Conservation (phyloP, 2,113 vertebrate genomes). For the Corynorhinus townsendii region DNA sequence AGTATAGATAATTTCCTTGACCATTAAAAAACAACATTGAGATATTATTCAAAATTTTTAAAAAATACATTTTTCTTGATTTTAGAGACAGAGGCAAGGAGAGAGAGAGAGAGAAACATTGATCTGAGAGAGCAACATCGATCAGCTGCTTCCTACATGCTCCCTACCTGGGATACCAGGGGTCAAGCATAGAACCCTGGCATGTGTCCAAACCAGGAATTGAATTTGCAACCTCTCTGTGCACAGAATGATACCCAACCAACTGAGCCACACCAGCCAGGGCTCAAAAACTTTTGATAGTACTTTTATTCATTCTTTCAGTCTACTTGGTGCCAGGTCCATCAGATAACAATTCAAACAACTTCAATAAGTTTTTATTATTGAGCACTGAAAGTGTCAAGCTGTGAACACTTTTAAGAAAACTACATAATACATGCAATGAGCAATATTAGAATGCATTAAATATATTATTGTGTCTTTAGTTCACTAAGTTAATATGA, state of each 20-base stretch:
- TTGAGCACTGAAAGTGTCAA: neutral
- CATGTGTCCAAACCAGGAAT: too few species aligned
- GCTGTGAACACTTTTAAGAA: neutral
- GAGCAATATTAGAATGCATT: neutral
- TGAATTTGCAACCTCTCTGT: too few species aligned
- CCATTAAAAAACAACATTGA: neutral
- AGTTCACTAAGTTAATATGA: neutral
- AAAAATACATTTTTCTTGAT: too few species aligned
- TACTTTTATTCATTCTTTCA: neutral
- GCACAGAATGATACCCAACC: too few species aligned
- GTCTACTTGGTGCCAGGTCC: neutral
- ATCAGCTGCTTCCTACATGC: too few species aligned
- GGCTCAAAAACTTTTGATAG: neutral
- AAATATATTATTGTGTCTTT: neutral
- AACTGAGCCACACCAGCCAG: too few species aligned
- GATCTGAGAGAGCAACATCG: too few species aligned
- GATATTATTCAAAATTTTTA: neutral
- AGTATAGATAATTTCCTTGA: neutral
- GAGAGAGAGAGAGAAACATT: too few species aligned
- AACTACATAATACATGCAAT: neutral
- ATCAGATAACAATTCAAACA: neutral
- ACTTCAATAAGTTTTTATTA: neutral
- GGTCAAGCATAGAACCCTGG: too few species aligned
- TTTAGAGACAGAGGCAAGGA: too few species aligned
- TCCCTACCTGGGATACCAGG: too few species aligned